These are phyloP conservation scores for Heliconius hortense DNA, from an alignment of 2,888 invertebrate species.

Conservation along the genomic window DNA sequence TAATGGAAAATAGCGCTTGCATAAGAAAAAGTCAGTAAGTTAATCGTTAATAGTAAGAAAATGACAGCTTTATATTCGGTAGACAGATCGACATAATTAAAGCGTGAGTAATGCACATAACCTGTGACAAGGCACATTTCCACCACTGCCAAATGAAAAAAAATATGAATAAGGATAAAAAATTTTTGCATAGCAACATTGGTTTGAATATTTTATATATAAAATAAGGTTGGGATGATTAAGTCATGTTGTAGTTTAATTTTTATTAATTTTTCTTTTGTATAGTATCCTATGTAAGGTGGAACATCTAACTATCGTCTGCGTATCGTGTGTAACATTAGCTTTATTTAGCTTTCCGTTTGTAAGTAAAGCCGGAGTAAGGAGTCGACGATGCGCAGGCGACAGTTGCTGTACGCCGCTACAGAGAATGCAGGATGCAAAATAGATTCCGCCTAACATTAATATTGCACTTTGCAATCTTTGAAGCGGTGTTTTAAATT, in stretches of 20 bases:
- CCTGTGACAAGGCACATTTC: slow-evolving; percentile 82
- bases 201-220: slow-evolving; percentile 75
- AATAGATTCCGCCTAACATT: slow-evolving; percentile 80
- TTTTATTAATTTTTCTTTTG: slow-evolving; percentile 73
- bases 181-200: slow-evolving; percentile 63
- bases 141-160: slow-evolving; percentile 77
- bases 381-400: slow-evolving; percentile 40
- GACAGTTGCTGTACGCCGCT: slow-evolving; percentile 60
- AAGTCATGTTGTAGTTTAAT: slow-evolving; percentile 80
- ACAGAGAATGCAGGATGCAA: slow-evolving; percentile 75
- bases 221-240: slow-evolving; percentile 68
- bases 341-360: slow-evolving; percentile 37
- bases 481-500: slow-evolving; percentile 69
- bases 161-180: slow-evolving; percentile 57
- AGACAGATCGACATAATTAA: slow-evolving; percentile 64
- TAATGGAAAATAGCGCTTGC: slow-evolving; percentile 63
- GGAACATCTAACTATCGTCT: slow-evolving; percentile 64
- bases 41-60: slow-evolving; percentile 71
- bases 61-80: slow-evolving; percentile 78
- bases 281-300: slow-evolving; percentile 72
- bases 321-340: slow-evolving; percentile 47
- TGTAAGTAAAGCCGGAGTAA: slow-evolving; percentile 7
- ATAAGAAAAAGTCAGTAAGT: slow-evolving; percentile 77
- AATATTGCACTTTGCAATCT: slow-evolving; percentile 76
- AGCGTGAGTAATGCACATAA: slow-evolving; percentile 62